Conservation (phyloP, 1,140 invertebrate genomes). For the Aradophagus sp. region DNA sequence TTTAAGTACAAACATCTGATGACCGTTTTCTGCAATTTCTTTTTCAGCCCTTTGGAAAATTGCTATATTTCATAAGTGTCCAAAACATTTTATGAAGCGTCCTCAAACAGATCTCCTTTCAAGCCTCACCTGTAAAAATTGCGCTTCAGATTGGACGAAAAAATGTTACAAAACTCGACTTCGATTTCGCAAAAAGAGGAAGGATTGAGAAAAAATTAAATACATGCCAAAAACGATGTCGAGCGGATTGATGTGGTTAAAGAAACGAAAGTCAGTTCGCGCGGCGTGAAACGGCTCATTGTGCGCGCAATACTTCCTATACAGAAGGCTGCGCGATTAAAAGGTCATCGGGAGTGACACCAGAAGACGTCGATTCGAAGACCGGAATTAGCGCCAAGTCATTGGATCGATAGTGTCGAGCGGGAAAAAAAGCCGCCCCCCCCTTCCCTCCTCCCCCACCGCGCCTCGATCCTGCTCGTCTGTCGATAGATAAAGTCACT, state of each 20-base stretch:
- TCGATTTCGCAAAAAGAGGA: too few relatives aligned
- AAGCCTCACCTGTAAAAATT: too few relatives aligned
- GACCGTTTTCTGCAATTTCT: too few relatives aligned
- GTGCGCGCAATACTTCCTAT: slow-evolving; percentile 46
- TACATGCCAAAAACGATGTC: slow-evolving; percentile 18
- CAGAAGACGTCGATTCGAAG: slow-evolving; percentile 45
- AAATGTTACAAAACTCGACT: too few relatives aligned
- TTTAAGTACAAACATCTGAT: too few relatives aligned
- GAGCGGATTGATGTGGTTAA: slow-evolving; percentile 16
- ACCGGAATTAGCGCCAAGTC: slow-evolving; percentile 52
- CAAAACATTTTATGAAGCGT: too few relatives aligned
- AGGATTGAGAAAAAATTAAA: too few relatives aligned
- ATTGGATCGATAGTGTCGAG: slow-evolving; percentile 48
- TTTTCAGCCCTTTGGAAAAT: too few relatives aligned
- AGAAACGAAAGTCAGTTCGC: slow-evolving; percentile 28
- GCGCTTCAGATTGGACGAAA: too few relatives aligned
- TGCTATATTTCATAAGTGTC: too few relatives aligned
- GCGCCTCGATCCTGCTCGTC: slow-evolving; percentile 38
- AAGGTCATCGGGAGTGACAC: slow-evolving; percentile 50
- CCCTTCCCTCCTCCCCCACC: slow-evolving; percentile 33
- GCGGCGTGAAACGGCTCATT: slow-evolving; percentile 6
- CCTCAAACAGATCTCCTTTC: too few relatives aligned
- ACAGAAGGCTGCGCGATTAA: slow-evolving; percentile 49
- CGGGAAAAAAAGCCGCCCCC: too few relatives aligned
- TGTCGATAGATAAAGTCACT: slow-evolving; percentile 54